Base-by-base conservation (phyloP, 2,888 invertebrate genomes). In the Galeopsomyia nigrocyanea region DNA sequence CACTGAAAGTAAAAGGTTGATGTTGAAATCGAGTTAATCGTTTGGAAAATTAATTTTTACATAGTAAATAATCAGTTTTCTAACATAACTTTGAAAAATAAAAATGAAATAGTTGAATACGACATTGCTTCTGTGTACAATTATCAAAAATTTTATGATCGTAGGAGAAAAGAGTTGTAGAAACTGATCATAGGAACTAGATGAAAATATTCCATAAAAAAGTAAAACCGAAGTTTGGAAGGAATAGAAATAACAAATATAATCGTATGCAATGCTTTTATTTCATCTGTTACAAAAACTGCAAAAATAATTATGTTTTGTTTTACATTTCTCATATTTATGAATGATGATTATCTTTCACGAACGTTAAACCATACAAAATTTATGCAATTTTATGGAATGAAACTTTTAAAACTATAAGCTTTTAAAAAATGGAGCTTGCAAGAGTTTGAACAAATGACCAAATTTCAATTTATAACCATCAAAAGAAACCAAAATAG, bases 1-100 rank as follows among this genome's bases (percentile, higher is more conserved):
- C 1, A 39, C 7, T 39, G 2, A 1, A 13, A 1, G 39, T 10
- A 39, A 10, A 39, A 39, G 10, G 13, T 50, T 64, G 71, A 75
- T 70, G 68, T 71, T 74, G 73, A 71, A 71, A 62, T 67, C 67
- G 69, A 71, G 66, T 60, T 47, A 13, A 57, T 65, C 53, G 10
- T 39, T 39, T 39, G 10, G 13, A 39, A 39, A 39, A 10, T 39
- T 39, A 39, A 39, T 39, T 39, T 39, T 9, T 13, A 39, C 39
- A 39, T 39, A 39, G 39, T 7, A 39, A 39, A 39, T 39, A 39
- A 39, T 10, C 39, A 39, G 7, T 39, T 39, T 39, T 39, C 39
- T 39, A 39, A 39, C 1, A 39, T 10, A 10, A 39, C 39, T 62
- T 55, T 70, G 19, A 21, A 66, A 73, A 71, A 50, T 39, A 26